Conservation (phyloP, 2,888 invertebrate genomes). For the Idaea dimidiata region DNA sequence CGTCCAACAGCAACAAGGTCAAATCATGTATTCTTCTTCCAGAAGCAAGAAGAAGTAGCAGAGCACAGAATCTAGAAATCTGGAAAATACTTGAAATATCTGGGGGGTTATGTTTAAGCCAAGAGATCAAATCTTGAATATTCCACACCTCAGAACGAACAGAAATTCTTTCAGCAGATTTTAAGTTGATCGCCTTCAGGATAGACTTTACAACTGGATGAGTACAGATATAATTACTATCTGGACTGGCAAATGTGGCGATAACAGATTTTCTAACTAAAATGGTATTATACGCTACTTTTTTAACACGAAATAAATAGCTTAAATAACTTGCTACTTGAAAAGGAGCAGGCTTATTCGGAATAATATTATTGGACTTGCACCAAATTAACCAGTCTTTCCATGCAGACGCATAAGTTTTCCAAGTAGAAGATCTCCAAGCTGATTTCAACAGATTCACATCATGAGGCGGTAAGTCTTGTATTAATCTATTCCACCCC, state of each 20-base stretch:
- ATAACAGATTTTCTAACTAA: slow-evolving; percentile 26
- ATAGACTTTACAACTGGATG: not conserved
- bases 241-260: not conserved
- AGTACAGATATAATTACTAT: not conserved
- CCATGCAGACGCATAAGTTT: slow-evolving; percentile 25
- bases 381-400: slow-evolving; percentile 26
- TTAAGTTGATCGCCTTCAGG: not conserved
- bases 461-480: slow-evolving; percentile 4
- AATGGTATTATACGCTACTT: slow-evolving; percentile 20
- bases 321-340: slow-evolving; percentile 18
- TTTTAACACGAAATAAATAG: slow-evolving; percentile 10
- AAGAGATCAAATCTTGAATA: not conserved
- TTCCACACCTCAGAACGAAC: not conserved
- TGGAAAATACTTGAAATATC: not conserved
- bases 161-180: not conserved
- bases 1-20: not conserved
- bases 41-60: not conserved
- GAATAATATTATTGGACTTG: slow-evolving; percentile 14
- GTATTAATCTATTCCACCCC: slow-evolving; percentile 25
- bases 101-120: not conserved
- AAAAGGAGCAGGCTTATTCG: slow-evolving; percentile 20
- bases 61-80: not conserved
- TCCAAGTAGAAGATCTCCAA: slow-evolving; percentile 26
- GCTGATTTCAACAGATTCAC: slow-evolving; percentile 11
- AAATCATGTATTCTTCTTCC: not conserved